Base-by-base conservation (phyloP, 53 echinoderm and acorn worm genomes). In the Mesocentrotus franciscanus region DNA sequence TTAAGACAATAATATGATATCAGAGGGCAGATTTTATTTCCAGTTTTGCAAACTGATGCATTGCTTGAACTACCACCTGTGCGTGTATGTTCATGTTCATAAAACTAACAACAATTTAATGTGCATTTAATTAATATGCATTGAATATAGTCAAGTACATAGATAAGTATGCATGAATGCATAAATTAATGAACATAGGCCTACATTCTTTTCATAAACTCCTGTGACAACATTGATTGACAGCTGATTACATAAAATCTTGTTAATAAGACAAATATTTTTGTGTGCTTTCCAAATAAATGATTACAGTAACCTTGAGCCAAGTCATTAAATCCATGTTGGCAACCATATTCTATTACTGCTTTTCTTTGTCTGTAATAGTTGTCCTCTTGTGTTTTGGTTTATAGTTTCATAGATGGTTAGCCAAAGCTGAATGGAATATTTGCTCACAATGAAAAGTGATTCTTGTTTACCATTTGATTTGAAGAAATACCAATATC, bases 381-480 rank as follows among this genome's bases (percentile, higher is more conserved):
- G 7, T 1, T 58, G 11, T 22, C 1, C 81, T 81, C 12, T 18
- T 1, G 27, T 84, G 84, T 42, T 84, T 87, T 87, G 59, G 58
- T 87, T 87, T 87, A 35, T 58, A 18, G 32, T 87, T 58, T 87
- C 87, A 57, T 59, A 58, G 56, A 87, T 87, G 87, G 58, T 57
- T 87, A 87, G 27, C 58, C 59, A 87, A 59, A 59, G n/a, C 78
- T 42, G 22, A 81, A 39, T 6, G 1, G 22, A 8, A 36, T 9
- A 39, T 81, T 81, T 81, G 36, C 42, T 81, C 81, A 81, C 36
- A 10, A 81, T 42, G 22, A 81, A 36, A 81, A 32, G 32, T 24
- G 30, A 12, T 74, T 74, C 14, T 12, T 74, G 24, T 71, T 18
- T 49, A n/a, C 10, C 18, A 72, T 72, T 8, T 27, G n/a, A n/a